phyloP scores from a whole-genome alignment of 2,797 vertebrate species.

The Gymnodraco acuticeps region DNA sequence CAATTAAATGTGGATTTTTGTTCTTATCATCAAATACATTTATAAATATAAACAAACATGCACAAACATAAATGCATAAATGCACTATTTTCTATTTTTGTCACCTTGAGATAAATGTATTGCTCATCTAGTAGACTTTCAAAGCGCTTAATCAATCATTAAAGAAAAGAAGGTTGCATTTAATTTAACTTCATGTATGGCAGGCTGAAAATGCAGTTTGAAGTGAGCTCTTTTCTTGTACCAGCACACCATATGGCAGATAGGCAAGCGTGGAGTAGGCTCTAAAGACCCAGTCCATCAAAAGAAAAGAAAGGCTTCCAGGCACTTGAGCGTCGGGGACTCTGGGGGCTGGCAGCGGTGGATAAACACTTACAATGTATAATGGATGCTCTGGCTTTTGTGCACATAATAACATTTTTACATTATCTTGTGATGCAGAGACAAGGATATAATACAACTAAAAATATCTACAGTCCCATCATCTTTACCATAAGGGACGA shows the following conservation, averaged over 20 bases:
- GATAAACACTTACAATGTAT: slow-evolving; percentile 56
- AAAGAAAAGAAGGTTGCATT: slow-evolving; percentile 15
- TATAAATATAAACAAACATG: not conserved
- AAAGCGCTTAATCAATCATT: slow-evolving; percentile 26
- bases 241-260: slow-evolving; percentile 85
- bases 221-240: slow-evolving; percentile 49
- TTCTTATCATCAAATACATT: not conserved
- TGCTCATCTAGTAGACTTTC: not conserved
- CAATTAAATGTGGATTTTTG: not conserved
- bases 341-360: slow-evolving; percentile 62
- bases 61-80: not conserved
- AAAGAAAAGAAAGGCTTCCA: slow-evolving; percentile 71
- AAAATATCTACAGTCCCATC: slow-evolving; percentile 21
- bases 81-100: not conserved
- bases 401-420: slow-evolving; percentile 46
- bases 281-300: slow-evolving; percentile 70
- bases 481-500: not conserved
- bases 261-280: slow-evolving; percentile 64
- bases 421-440: slow-evolving; percentile 36
- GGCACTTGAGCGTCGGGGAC: slow-evolving; percentile 65
- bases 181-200: slow-evolving; percentile 38
- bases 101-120: not conserved
- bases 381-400: slow-evolving; percentile 56
- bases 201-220: slow-evolving; percentile 43
- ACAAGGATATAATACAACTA: slow-evolving; percentile 13